phyloP scores from a whole-genome alignment of 2,113 vertebrate genomes.

The Pyxicephalus adspersus region DNA sequence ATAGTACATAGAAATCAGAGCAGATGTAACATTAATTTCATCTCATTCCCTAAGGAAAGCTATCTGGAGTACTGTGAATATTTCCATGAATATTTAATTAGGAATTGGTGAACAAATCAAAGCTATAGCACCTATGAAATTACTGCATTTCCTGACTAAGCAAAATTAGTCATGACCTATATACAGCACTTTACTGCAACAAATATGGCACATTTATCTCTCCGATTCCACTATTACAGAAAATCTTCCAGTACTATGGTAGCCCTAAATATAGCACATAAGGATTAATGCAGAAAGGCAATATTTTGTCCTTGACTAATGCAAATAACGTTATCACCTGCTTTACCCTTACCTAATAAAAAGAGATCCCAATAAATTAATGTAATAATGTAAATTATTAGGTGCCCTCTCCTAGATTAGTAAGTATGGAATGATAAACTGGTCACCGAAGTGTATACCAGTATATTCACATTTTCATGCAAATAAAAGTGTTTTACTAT shows the following conservation, averaged over 20 bases:
- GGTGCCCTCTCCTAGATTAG: no score
- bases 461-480: no score
- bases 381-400: no score
- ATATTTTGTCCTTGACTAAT: no score
- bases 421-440: no score
- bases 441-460: no score
- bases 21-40: slow-evolving; percentile 44
- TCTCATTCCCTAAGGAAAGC: slow-evolving; percentile 29
- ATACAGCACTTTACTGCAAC: background rate
- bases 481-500: no score
- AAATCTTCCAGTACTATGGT: background rate
- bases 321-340: no score
- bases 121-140: slow-evolving; percentile 20
- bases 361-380: no score
- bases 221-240: background rate
- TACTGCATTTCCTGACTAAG: slow-evolving; percentile 40
- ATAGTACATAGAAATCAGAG: slow-evolving; percentile 33
- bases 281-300: no score
- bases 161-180: slow-evolving; percentile 44
- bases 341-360: no score
- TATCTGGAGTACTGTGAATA: slow-evolving; percentile 32
- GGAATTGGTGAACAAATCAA: slow-evolving; percentile 41
- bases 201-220: background rate
- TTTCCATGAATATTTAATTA: slow-evolving; percentile 55
- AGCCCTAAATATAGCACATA: no score